Conservation (phyloP, 2,888 invertebrate genomes). For the Strigamia crassipes region DNA sequence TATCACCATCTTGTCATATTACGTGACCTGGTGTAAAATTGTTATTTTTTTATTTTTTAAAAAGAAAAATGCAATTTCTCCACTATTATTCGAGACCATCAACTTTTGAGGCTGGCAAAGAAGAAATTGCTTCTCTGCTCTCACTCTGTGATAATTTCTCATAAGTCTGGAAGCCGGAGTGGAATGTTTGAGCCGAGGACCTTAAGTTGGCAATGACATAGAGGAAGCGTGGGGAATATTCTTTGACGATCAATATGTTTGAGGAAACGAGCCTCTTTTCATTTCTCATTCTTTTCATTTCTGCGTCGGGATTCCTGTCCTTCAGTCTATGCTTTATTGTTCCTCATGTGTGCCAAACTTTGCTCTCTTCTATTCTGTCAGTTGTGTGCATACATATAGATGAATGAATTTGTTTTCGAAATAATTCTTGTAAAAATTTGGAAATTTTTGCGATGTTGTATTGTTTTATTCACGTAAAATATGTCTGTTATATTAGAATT, state of each 20-base stretch:
- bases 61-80: neutral
- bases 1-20: neutral
- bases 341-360: neutral
- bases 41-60: no score
- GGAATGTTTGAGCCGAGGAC: neutral
- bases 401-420: no score
- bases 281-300: neutral
- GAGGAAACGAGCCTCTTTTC: constrained; percentile 1
- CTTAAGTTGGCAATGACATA: constrained; percentile 7
- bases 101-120: constrained; percentile 8
- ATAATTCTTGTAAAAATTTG: no score
- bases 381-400: no score
- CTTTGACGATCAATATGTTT: neutral
- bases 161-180: neutral
- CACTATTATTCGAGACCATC: neutral
- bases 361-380: no score
- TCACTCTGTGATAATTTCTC: constrained; percentile 10
- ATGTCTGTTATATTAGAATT: no score
- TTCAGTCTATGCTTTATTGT: neutral
- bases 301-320: neutral
- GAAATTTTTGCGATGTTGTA: no score
- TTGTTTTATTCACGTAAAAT: no score
- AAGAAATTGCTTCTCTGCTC: constrained; percentile 2
- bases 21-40: neutral
- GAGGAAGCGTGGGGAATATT: neutral